A percentile compares a stretch with the other conserved stretches of the same genome.
These are phyloP conservation scores for Buathra laborator DNA, from an alignment of 2,888 invertebrate genomes.

Conservation along the genomic window DNA sequence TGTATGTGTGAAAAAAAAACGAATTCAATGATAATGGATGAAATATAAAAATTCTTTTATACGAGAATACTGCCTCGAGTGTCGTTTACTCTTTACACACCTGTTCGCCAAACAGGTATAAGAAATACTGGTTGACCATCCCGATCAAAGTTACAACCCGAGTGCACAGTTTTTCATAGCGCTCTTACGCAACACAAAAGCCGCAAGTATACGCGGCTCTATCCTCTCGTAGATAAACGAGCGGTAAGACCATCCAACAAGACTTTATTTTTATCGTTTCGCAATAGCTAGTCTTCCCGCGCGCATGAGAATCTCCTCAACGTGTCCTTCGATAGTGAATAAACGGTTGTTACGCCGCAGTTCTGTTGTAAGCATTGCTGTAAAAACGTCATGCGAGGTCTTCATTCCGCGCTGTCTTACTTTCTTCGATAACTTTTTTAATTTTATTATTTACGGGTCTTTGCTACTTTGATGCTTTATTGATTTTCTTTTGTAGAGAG, in stretches of 20 bases:
- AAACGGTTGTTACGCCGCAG: constrained; percentile 7
- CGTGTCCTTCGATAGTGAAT: constrained; percentile 18
- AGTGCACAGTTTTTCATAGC: constrained; percentile 14
- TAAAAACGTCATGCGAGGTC: background rate
- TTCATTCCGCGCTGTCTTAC: background rate
- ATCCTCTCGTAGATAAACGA: constrained; percentile 11
- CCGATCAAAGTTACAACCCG: background rate
- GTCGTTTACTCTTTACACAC: background rate
- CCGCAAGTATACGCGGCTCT: background rate
- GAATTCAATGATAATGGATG: too few species aligned
- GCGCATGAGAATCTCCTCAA: constrained; percentile 8
- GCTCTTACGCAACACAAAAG: background rate
- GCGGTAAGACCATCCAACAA: background rate
- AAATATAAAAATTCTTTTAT: too few species aligned
- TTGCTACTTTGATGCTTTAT: background rate
- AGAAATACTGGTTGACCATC: background rate
- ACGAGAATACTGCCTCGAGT: too few species aligned
- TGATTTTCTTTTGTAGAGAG: background rate
- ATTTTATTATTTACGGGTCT: too few species aligned
- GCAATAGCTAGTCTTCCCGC: constrained; percentile 6
- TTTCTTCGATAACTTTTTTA: background rate
- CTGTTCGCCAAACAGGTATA: background rate
- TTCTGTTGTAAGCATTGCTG: background rate
- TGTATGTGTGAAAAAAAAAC: too few species aligned
- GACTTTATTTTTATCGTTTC: constrained; percentile 28